These are phyloP conservation scores for Drosophila diplacantha DNA, from an alignment of 2,888 invertebrate species.

Conservation along the genomic window DNA sequence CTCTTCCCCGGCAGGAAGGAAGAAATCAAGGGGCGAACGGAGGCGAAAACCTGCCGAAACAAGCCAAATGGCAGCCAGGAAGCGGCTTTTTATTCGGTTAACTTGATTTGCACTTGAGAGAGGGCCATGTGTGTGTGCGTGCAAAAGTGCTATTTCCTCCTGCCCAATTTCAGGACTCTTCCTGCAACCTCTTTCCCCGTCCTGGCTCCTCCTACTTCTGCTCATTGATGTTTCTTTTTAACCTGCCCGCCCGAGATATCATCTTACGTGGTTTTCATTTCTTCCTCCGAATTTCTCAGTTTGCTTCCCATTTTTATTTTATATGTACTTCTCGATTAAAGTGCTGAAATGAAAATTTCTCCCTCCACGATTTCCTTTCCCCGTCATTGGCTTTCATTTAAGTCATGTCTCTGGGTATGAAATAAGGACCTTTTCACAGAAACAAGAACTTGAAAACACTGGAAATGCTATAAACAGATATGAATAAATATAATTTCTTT, in stretches of 20 bases:
- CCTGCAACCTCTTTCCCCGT: conserved; percentile 13
- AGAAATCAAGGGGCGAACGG: conserved; percentile 67
- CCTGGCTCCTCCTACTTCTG: conserved; percentile 6
- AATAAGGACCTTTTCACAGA: conserved; percentile 1
- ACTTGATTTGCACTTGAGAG: conserved; percentile 64
- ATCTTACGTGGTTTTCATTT: conserved; percentile 35
- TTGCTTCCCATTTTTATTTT: conserved; percentile 50
- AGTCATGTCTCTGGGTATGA: conserved; percentile 23
- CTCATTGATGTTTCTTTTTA: conserved; percentile 38
- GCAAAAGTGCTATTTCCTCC: conserved; percentile 34
- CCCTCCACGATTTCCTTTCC: conserved; percentile 9
- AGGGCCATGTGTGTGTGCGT: conserved; percentile 22
- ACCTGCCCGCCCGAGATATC: conserved; percentile 31
- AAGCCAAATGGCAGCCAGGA: conserved; percentile 60
- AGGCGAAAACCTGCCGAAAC: conserved; percentile 58
- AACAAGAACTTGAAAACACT: neutral
- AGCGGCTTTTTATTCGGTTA: conserved; percentile 49
- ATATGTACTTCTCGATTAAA: conserved; percentile 23
- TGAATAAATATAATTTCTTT: neutral
- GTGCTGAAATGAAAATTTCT: conserved; percentile 41
- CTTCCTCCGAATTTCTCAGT: conserved; percentile 8
- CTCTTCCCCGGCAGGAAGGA: conserved; percentile 57
- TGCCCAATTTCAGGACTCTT: conserved; percentile 32
- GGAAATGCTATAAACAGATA: neutral
- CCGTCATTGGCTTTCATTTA: conserved; percentile 42